Percentiles rank a stretch among this genome's conserved stretches.
These are phyloP conservation scores for Ramazzottius varieornatus DNA, from an alignment of 2,888 invertebrate genomes.

Conservation along the genomic window DNA sequence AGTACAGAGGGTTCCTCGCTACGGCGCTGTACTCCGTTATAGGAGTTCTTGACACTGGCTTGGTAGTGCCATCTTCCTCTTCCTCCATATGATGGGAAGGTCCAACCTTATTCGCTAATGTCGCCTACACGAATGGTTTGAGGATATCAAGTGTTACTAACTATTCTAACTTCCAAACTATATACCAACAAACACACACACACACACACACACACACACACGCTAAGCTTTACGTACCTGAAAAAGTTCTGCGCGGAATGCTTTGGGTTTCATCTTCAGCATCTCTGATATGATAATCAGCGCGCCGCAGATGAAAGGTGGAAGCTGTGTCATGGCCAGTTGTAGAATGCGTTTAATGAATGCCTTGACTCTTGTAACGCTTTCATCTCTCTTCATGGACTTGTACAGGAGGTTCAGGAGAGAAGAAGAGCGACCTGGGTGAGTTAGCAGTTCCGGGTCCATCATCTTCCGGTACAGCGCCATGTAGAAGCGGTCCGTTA, in stretches of 20 bases:
- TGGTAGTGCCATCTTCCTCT: constrained; percentile 10
- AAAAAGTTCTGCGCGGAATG: background rate
- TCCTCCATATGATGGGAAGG: no score
- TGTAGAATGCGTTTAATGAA: constrained; percentile 61
- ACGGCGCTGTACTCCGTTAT: constrained; percentile 23
- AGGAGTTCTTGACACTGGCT: constrained; percentile 1
- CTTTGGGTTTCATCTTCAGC: constrained; percentile 18
- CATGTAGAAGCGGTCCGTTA: constrained; percentile 35
- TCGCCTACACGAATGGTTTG: no score
- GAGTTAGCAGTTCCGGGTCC: constrained; percentile 36
- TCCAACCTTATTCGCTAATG: no score
- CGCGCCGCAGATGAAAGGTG: constrained; percentile 53
- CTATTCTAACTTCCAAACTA: no score
- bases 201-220: no score
- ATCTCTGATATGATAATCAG: constrained; percentile 50
- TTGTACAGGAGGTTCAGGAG: constrained; percentile 54
- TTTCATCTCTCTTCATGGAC: constrained; percentile 49
- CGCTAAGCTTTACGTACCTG: no score
- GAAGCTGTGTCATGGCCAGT: constrained; percentile 34
- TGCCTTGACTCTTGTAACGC: constrained; percentile 41
- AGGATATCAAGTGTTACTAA: no score
- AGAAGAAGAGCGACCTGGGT: constrained; percentile 36
- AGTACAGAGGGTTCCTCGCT: constrained; percentile 56
- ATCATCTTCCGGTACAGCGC: constrained; percentile 63
- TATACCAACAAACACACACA: no score